A percentile compares a stretch with the other conserved stretches of the same genome.
These are phyloP conservation scores for Ormia ochracea DNA, from an alignment of 2,888 invertebrate genomes.

Conservation along the genomic window DNA sequence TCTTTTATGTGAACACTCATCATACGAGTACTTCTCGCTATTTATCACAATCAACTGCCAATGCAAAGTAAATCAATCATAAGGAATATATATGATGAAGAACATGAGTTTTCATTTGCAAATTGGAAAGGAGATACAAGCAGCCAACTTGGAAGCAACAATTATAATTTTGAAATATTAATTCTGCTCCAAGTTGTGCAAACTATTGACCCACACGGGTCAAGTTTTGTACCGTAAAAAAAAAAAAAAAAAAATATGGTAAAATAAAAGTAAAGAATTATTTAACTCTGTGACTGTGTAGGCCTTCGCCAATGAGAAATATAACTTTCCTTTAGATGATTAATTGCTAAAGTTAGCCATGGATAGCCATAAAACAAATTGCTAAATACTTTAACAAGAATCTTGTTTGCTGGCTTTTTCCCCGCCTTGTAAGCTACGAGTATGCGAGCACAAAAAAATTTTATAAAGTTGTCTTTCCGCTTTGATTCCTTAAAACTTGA, in stretches of 20 bases:
- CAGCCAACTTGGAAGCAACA: not conserved
- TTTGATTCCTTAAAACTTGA: not conserved
- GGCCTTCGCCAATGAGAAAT: not conserved
- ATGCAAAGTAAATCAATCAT: slow-evolving; percentile 65
- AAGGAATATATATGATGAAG: not conserved
- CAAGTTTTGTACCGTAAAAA: not conserved
- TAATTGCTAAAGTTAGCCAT: slow-evolving; percentile 27
- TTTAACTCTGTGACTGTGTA: slow-evolving; percentile 51
- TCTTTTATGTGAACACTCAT: slow-evolving; percentile 36
- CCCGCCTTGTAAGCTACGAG: not conserved
- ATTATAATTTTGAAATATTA: not conserved
- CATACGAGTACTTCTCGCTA: slow-evolving; percentile 36
- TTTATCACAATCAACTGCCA: slow-evolving; percentile 66
- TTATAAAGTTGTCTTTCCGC: slow-evolving; percentile 51
- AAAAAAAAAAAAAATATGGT: not conserved
- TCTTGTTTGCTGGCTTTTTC: not conserved
- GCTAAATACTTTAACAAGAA: slow-evolving; percentile 29
- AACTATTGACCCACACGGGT: slow-evolving; percentile 5
- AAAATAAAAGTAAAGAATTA: slow-evolving; percentile 22
- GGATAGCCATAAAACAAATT: slow-evolving; percentile 43
- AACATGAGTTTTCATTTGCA: not conserved
- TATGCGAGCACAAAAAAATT: not conserved
- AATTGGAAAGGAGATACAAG: not conserved
- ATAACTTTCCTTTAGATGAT: slow-evolving; percentile 40
- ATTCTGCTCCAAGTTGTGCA: not conserved